These are phyloP conservation scores for Pachycephala philippinensis DNA, from an alignment of 2,113 vertebrate genomes.

Conservation along the genomic window DNA sequence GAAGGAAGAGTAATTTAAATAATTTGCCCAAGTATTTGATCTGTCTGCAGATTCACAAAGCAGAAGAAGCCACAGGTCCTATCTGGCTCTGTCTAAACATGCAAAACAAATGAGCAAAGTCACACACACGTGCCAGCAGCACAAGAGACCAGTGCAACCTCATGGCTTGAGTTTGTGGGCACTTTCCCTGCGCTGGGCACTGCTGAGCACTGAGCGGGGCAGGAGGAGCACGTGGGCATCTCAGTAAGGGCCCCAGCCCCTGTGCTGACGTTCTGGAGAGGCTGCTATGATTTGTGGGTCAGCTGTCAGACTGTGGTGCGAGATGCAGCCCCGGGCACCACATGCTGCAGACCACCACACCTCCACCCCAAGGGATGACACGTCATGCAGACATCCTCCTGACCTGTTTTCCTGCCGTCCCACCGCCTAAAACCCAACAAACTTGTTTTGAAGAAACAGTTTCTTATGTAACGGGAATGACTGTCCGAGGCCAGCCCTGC, in stretches of 20 bases:
- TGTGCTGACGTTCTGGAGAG: accelerated
- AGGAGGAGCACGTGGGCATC: accelerated
- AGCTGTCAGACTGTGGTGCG: accelerated
- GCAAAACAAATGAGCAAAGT: neutral
- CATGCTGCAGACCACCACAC: neutral
- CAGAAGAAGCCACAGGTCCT: neutral
- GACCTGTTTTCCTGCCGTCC: neutral
- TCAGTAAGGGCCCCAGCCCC: accelerated
- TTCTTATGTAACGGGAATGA: neutral
- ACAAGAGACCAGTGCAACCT: accelerated
- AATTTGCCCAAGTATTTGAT: neutral
- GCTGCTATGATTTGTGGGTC: neutral
- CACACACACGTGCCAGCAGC: accelerated
- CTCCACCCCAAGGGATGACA: accelerated
- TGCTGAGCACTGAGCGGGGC: neutral
- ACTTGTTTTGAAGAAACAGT: neutral
- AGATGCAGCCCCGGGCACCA: neutral
- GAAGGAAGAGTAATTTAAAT: neutral
- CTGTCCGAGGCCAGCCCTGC: neutral
- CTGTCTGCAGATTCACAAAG: neutral
- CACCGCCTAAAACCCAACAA: neutral
- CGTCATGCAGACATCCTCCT: neutral
- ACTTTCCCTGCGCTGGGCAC: neutral
- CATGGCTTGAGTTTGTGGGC: accelerated
- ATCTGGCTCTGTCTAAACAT: neutral